Percentiles rank a stretch among this genome's conserved stretches.
Evolutionary conservation across 1,140 invertebrate genomes (phyloP).

Genomic region (Cyclina sinensis): DNA sequence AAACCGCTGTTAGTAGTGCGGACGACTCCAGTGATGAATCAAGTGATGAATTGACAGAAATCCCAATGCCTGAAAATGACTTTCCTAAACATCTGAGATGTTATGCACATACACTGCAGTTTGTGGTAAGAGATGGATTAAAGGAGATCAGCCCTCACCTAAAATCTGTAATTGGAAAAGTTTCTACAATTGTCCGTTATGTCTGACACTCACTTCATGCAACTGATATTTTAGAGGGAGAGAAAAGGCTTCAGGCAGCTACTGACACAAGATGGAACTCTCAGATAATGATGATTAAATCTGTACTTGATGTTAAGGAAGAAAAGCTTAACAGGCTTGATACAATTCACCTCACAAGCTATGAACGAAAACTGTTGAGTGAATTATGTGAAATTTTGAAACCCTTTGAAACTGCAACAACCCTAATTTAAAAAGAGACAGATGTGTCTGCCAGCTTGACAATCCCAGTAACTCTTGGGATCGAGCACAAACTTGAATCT

Average conservation of each 20-base stretch:
- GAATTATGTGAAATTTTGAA: slow-evolving; percentile 48
- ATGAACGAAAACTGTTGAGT: too few relatives aligned
- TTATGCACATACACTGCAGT: slow-evolving; percentile 29
- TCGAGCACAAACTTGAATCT: slow-evolving; percentile 26
- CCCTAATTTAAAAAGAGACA: slow-evolving; percentile 28
- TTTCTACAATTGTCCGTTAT: slow-evolving; percentile 31
- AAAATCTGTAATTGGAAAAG: not conserved
- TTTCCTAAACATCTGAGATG: not conserved
- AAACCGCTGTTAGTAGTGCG: not conserved
- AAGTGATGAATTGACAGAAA: not conserved
- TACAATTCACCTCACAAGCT: not conserved
- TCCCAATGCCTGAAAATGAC: not conserved
- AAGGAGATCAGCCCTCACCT: not conserved
- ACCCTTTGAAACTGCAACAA: slow-evolving; percentile 59
- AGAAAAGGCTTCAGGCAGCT: slow-evolving; percentile 11
- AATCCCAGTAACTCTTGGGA: slow-evolving; percentile 25
- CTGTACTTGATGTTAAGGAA: not conserved
- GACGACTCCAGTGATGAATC: slow-evolving; percentile 8
- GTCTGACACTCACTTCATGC: not conserved
- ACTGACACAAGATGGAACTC: slow-evolving; percentile 19
- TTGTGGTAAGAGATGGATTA: not conserved
- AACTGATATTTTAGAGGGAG: slow-evolving; percentile 4
- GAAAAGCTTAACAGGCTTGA: not conserved
- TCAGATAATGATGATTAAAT: slow-evolving; percentile 18
- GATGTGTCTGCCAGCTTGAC: slow-evolving; percentile 43